A percentile compares a stretch with the other conserved stretches of the same genome.
phyloP scores from a whole-genome alignment of 2,888 invertebrate genomes.

The Drosophila paramelanica region DNA sequence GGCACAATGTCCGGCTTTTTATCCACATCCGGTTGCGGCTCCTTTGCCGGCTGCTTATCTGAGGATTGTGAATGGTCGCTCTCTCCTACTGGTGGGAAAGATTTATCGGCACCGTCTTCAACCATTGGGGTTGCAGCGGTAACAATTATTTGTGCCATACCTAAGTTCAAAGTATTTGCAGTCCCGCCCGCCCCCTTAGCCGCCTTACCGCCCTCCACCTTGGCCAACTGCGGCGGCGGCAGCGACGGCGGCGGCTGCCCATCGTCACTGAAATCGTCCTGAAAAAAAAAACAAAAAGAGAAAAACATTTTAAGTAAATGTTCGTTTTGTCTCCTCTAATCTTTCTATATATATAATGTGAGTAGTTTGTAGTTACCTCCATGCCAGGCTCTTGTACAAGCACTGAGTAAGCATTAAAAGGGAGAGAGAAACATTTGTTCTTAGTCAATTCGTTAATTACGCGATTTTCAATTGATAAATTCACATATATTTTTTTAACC shows the following conservation, averaged over 20 bases:
- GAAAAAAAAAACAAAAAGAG: constrained; percentile 6
- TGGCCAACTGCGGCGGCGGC: constrained; percentile 73
- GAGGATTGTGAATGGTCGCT: constrained; percentile 59
- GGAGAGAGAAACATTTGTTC: constrained; percentile 54
- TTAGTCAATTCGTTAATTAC: constrained; percentile 34
- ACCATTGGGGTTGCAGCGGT: constrained; percentile 97
- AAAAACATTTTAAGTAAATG: background rate
- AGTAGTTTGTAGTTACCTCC: constrained; percentile 76
- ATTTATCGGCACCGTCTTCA: constrained; percentile 91
- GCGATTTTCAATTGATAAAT: constrained; percentile 6
- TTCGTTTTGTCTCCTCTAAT: background rate
- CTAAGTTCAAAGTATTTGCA: constrained; percentile 88
- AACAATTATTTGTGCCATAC: constrained; percentile 95
- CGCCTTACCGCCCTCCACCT: constrained; percentile 41
- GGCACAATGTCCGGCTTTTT: constrained; percentile 68
- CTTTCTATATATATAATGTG: background rate
- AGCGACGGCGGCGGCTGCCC: constrained; percentile 79
- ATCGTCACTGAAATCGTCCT: constrained; percentile 83
- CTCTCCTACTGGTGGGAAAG: constrained; percentile 88
- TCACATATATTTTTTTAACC: constrained; percentile 14
- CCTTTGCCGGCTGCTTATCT: constrained; percentile 28
- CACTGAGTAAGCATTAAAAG: constrained; percentile 79
- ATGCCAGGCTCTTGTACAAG: constrained; percentile 83
- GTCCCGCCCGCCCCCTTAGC: constrained; percentile 41
- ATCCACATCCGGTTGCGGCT: constrained; percentile 42